Evolutionary conservation across 2,888 invertebrate genomes (phyloP).

Genomic region (Aphidoletes aphidimyza): DNA sequence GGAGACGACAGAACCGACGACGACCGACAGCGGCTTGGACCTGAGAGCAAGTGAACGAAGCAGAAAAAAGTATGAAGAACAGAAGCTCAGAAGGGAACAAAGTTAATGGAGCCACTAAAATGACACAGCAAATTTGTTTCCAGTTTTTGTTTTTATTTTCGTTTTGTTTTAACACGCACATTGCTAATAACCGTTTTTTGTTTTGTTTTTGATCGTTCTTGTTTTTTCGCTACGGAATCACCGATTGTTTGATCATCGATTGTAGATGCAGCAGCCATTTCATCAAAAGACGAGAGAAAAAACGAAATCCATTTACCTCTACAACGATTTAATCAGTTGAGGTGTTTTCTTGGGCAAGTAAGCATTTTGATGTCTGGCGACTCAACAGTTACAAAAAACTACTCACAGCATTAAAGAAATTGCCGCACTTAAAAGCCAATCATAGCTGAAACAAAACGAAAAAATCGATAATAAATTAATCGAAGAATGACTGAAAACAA

Average conservation of each 20-base stretch:
- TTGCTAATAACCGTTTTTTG: constrained; percentile 29
- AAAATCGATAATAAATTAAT: constrained; percentile 49
- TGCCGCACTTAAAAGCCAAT: constrained; percentile 27
- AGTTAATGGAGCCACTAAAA: constrained; percentile 52
- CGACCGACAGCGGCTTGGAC: not conserved
- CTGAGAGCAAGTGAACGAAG: not conserved
- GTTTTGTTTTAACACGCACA: constrained; percentile 49
- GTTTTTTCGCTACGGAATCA: not conserved
- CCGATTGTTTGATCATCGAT: not conserved
- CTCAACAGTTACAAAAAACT: not conserved
- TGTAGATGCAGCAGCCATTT: too few relatives aligned
- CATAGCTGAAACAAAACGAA: not conserved
- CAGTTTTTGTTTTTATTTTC: not conserved
- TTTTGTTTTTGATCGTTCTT: not conserved
- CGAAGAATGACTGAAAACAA: not conserved
- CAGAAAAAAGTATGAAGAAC: not conserved
- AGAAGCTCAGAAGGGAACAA: constrained; percentile 34
- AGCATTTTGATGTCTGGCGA: constrained; percentile 28
- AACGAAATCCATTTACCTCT: constrained; percentile 24
- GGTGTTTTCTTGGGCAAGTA: not conserved
- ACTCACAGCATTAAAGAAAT: not conserved
- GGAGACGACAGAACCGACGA: not conserved
- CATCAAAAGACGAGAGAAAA: not conserved
- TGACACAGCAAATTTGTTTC: constrained; percentile 46
- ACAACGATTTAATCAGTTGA: constrained; percentile 29